Evolutionary conservation across 2,888 invertebrate species (phyloP), one percentile per base, ranked within the genome.

Genomic region (Drosophila emarginata): DNA sequence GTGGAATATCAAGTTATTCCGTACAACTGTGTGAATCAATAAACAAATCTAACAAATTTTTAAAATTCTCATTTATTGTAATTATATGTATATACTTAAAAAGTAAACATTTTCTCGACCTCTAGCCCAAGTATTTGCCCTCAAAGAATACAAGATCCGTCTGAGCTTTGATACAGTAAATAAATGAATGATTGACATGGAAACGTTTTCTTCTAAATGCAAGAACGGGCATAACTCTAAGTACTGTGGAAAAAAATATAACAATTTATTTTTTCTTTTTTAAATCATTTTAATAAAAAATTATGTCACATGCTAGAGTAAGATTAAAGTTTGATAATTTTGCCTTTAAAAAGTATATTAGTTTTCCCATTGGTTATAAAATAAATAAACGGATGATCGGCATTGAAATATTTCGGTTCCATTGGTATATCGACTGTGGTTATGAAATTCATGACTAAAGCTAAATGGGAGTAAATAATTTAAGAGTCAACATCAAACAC

Each of bases 161-260:
- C 36, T 63, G 51, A 2, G 76, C 70, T 60, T 70, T 80, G 11
- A 87, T 60, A 26, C 64, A 61, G 57, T 72, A 89, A 15, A 76
- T 37, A 62, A 88, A 87, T 4, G 81, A 78, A 64, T 76, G 87
- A 36, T 60, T 78, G 9, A 77, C 87, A 61, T 59, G 53, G 60
- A 87, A 87, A 11, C 50, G 65, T 45, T 63, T 69, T 6, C 79
- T 76, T 5, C 67, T 66, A 6, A 74, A 28, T 1, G 37, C 72
- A 64, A 67, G 63, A 3, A 87, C 61, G n/a, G 78, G 67, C 77
- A 87, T 86, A 15, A 86, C 67, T 39, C 80, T 79, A 18, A 86
- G 62, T 52, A 61, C 85, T 86, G 76, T 54, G 62, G 28, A 26
- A 28, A 56, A 53, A 15, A 36, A 28, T 21, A 4, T 21, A 45